Conservation (phyloP, 1,140 invertebrate genomes). For the Pogonus chalceus region DNA sequence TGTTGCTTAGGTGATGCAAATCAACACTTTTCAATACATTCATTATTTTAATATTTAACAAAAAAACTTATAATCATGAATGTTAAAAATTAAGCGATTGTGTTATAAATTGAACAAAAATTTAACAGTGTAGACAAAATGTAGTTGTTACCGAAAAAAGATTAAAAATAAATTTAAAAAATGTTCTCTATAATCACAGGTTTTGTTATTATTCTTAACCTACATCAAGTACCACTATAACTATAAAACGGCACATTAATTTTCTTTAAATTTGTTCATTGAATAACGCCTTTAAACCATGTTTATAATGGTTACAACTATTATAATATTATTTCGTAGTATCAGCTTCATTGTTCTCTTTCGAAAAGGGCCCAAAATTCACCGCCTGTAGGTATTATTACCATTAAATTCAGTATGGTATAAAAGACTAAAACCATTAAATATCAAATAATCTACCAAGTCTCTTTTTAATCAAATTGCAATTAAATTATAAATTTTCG, state of each 20-base stretch:
- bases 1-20: too few species aligned
- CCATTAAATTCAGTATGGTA: not conserved
- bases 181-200: constrained; percentile 2
- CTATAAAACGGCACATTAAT: not conserved
- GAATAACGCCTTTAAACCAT: not conserved
- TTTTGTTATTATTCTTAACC: constrained; percentile 6
- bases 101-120: not conserved
- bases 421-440: not conserved
- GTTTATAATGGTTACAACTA: not conserved
- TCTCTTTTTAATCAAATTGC: constrained; percentile 1
- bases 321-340: not conserved
- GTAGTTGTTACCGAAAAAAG: constrained; percentile 4
- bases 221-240: not conserved
- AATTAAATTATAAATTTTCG: not conserved
- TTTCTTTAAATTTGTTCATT: not conserved
- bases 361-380: not conserved
- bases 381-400: not conserved
- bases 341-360: not conserved
- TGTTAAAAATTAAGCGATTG: not conserved
- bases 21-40: too few species aligned
- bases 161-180: constrained; percentile 3
- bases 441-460: not conserved
- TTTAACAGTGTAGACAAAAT: not conserved
- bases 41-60: too few species aligned
- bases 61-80: too few species aligned